Evolutionary conservation across 1,140 invertebrate species (phyloP).

Genomic region (Tetramorium parvispinum): DNA sequence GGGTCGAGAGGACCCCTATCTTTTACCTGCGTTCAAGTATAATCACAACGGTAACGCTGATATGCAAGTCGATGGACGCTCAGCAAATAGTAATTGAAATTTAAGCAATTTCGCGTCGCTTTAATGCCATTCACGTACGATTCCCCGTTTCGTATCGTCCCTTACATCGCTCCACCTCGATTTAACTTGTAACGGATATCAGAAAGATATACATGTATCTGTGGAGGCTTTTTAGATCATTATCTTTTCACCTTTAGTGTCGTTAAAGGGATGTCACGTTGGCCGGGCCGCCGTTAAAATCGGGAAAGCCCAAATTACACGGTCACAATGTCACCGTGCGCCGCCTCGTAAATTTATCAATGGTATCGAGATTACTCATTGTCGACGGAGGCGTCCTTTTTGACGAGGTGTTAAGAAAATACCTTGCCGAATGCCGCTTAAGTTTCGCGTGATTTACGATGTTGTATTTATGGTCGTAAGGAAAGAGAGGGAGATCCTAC

Average conservation of each 20-base stretch:
- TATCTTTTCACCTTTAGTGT: neutral
- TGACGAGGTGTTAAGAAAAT: constrained; percentile 80
- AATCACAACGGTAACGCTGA: constrained; percentile 53
- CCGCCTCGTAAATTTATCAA: constrained; percentile 52
- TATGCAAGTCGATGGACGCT: constrained; percentile 64
- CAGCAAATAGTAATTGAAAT: constrained; percentile 68
- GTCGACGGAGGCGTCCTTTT: constrained; percentile 57
- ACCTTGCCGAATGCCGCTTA: constrained; percentile 72
- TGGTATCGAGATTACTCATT: constrained; percentile 26
- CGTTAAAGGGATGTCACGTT: constrained; percentile 7
- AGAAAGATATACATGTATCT: neutral
- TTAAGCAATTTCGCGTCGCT: constrained; percentile 37
- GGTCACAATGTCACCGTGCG: constrained; percentile 11
- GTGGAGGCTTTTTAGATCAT: neutral
- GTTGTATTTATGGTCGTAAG: constrained; percentile 46
- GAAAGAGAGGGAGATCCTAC: constrained; percentile 12
- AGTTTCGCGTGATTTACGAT: constrained; percentile 75
- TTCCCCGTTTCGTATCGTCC: neutral
- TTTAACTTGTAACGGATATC: neutral
- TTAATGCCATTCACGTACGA: neutral
- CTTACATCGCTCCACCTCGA: neutral
- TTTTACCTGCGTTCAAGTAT: constrained; percentile 65
- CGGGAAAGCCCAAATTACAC: constrained; percentile 43
- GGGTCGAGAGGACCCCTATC: constrained; percentile 53
- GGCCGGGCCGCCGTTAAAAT: constrained; percentile 4